phyloP scores from a whole-genome alignment of 37 sponge, comb jelly and placozoan genomes.

The Crambe crambe region DNA sequence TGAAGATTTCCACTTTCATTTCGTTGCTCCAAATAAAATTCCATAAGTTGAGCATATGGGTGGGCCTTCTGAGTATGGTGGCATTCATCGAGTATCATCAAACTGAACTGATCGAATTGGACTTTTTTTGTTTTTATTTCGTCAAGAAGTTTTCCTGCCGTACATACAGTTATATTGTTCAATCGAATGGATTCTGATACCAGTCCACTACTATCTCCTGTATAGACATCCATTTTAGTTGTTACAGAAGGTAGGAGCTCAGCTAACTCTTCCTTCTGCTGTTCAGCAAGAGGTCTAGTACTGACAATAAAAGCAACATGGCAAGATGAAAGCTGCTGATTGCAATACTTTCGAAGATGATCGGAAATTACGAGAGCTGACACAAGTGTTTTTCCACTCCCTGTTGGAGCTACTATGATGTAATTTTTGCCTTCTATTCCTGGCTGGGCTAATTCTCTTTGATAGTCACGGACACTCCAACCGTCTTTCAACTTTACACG shows the following conservation, averaged over 20 bases:
- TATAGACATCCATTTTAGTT: constrained; percentile 9
- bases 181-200: background rate
- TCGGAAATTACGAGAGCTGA: constrained; percentile 49
- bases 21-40: constrained; percentile 38
- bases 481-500: background rate
- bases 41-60: constrained; percentile 63
- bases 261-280: constrained; percentile 51
- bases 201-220: constrained; percentile 25
- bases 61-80: constrained; percentile 69
- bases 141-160: constrained; percentile 61
- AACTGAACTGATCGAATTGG: constrained; percentile 30
- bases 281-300: constrained; percentile 63
- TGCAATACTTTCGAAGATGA: constrained; percentile 25
- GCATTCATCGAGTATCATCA: constrained; percentile 91
- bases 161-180: constrained; percentile 66
- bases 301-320: constrained; percentile 59
- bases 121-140: constrained; percentile 24
- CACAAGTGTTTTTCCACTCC: constrained; percentile 68
- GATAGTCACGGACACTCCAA: constrained; percentile 35
- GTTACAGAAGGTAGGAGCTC: constrained; percentile 15
- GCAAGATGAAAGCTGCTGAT: background rate
- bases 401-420: constrained; percentile 67
- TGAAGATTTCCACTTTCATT: constrained; percentile 9
- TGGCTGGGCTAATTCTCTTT: constrained; percentile 54
- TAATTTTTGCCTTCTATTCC: constrained; percentile 61